Evolutionary conservation across 1,140 invertebrate species (phyloP), one percentile per base, ranked within the genome.

Genomic region (Pachyrhynchus sulphureomaculatus): DNA sequence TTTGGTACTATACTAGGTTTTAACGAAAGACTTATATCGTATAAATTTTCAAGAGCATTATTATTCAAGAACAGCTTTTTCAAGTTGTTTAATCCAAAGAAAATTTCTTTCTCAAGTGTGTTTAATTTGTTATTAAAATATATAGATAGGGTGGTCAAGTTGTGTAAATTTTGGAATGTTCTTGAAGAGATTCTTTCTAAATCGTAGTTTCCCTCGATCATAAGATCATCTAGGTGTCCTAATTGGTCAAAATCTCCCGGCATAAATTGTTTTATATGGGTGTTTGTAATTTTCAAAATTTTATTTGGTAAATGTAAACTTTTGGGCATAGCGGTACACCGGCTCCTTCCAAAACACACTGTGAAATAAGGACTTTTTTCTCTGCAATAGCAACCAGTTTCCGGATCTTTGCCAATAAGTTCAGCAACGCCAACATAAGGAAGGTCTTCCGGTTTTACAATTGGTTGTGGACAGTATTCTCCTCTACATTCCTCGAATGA

Each of bases 151-250:
- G 68, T 70, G 1, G 26, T 53, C n/a, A 75, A 41, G 5, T 66
- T 70, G 5, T 62, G 51, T 63, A 75, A 68, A 21, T 72, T 57
- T 13, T 61, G 15, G 48, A 75, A 75, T 29, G 55, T 52, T 4
- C 68, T 62, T 1, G 64, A 44, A 45, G 59, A 34, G 41, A 75
- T 72, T 4, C 26, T 23, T 9, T 21, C 41, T 32, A 75, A 55
- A n/a, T 68, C 57, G 34, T 59, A 66, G 44, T 75, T 75, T 0
- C 59, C 66, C 29, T 75, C 71, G 24, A 75, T 52, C 44, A 64
- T 49, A 10, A 75, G 56, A 10, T 47, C 47, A 34, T 60, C 21
- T n/a, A 75, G 23, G 23, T 65, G 41, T 5, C 12, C 44, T 9
- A 72, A 37, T 13, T 56, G 26, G 1, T 45, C 13, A 8, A 74